These are phyloP conservation scores for Ambastaia sidthimunki DNA, from an alignment of 2,797 vertebrate genomes.

Conservation along the genomic window DNA sequence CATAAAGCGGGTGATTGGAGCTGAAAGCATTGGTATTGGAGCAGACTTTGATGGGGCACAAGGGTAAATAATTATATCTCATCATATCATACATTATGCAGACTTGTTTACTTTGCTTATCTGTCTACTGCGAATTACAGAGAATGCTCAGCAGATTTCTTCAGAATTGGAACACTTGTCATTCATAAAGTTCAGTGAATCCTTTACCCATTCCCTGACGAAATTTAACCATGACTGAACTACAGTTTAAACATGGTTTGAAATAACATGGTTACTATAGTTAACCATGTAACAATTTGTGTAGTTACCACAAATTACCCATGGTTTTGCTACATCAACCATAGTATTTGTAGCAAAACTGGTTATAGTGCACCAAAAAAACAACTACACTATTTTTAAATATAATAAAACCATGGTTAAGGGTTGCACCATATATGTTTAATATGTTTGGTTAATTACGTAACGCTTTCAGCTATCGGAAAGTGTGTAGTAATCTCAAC, in stretches of 20 bases:
- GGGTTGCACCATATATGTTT: no score
- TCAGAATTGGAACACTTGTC: background rate
- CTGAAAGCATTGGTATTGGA: slow-evolving; percentile 85
- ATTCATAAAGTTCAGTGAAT: background rate
- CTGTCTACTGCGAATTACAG: background rate
- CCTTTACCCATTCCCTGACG: background rate
- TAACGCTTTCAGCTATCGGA: background rate
- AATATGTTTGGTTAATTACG: background rate
- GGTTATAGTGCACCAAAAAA: no score
- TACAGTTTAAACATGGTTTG: no score
- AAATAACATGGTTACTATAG: no score
- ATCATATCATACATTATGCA: background rate
- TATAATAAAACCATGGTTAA: no score
- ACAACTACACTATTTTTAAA: no score
- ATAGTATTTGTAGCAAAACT: no score
- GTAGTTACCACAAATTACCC: no score
- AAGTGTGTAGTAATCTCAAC: background rate
- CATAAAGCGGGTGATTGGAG: slow-evolving; percentile 83
- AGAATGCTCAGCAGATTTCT: background rate
- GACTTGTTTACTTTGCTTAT: slow-evolving; percentile 1
- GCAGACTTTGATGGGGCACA: slow-evolving; percentile 86
- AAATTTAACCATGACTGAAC: no score
- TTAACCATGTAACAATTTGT: no score
- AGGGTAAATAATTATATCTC: slow-evolving; percentile 70
- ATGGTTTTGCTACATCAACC: no score